Evolutionary conservation across 2,113 vertebrate genomes (phyloP).

Genomic region (Sebastes fasciatus): DNA sequence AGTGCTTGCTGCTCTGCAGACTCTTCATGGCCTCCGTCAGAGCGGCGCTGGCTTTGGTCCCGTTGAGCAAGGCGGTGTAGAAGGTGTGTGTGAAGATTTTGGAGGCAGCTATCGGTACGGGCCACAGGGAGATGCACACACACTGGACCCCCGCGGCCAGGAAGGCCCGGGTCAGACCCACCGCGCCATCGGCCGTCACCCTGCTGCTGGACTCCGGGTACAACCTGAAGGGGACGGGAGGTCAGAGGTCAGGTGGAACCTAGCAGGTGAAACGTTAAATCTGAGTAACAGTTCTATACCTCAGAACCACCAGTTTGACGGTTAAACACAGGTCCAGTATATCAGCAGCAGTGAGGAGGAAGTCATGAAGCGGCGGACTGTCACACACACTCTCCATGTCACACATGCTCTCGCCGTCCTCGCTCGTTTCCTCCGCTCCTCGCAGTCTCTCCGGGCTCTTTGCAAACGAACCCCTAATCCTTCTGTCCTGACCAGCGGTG

Average conservation of each 20-base stretch:
- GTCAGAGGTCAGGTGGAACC: not conserved
- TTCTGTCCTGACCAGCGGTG: constrained; percentile 42
- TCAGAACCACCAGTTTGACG: constrained; percentile 92
- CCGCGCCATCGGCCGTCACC: constrained; percentile 91
- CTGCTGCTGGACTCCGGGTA: constrained; percentile 91
- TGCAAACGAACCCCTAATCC: constrained; percentile 80
- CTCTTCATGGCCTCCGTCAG: constrained; percentile 94
- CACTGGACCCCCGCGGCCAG: constrained; percentile 93
- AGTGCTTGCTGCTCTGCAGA: constrained; percentile 92
- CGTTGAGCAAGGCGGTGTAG: constrained; percentile 91
- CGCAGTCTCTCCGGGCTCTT: constrained; percentile 87
- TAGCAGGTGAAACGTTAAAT: not conserved
- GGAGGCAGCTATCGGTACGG: constrained; percentile 90
- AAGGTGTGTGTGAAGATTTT: constrained; percentile 93
- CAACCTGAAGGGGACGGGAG: constrained; percentile 70
- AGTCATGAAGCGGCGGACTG: constrained; percentile 92
- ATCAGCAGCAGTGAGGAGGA: constrained; percentile 94
- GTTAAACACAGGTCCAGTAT: constrained; percentile 90
- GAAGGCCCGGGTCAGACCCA: constrained; percentile 93
- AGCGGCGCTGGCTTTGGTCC: constrained; percentile 91
- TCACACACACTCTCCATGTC: constrained; percentile 91
- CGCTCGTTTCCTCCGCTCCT: constrained; percentile 87
- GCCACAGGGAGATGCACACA: constrained; percentile 94
- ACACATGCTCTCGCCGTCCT: constrained; percentile 89
- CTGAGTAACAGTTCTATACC: constrained; percentile 60